Evolutionary conservation across 2,888 invertebrate species (phyloP), one percentile per base, ranked within the genome.

Genomic region (Heliconius sara): DNA sequence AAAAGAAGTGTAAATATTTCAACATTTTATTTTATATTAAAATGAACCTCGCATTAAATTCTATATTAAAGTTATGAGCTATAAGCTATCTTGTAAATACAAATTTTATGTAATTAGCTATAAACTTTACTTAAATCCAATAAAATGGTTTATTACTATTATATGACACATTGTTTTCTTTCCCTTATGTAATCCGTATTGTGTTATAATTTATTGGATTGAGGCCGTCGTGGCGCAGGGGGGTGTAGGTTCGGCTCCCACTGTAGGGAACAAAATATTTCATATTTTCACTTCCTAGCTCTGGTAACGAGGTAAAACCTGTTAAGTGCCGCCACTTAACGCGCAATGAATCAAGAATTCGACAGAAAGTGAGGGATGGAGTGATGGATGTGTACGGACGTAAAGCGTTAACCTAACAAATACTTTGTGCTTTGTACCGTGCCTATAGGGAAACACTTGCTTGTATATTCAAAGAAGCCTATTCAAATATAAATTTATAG

Each of bases 1-100:
- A 52, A 67, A n/a, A 34, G 9, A 57, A 76, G 25, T 80, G 80
- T 83, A 78, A 81, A 82, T 87, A 86, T 86, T 85, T 75, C 27
- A 66, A 39, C 19, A 5, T 75, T 34, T 34, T 65, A n/a, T 25
- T 63, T 39, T 76, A 80, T 81, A 79, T 78, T 80, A 81, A 78
- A 76, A 81, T 83, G 87, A 85, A 88, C 93, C 93, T 93, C 93
- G 93, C 93, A 91, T 84, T 91, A 90, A 87, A 85, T 79, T 39
- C n/a, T 72, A 86, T 86, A 79, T 81, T 79, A 87, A 81, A 80
- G 83, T 82, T 82, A 82, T 76, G 67, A 67, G 34, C 63, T 75
- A 66, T 82, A 84, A 73, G 25, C 80, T 85, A 87, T 68, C 82
- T 85, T 92, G 90, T 92, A 90, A 87, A 91, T 92, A 91, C 85